Percentiles rank a stretch among this genome's conserved stretches.
Evolutionary conservation across 2,888 invertebrate genomes (phyloP).

Genomic region (Meliscaeva auricollis): DNA sequence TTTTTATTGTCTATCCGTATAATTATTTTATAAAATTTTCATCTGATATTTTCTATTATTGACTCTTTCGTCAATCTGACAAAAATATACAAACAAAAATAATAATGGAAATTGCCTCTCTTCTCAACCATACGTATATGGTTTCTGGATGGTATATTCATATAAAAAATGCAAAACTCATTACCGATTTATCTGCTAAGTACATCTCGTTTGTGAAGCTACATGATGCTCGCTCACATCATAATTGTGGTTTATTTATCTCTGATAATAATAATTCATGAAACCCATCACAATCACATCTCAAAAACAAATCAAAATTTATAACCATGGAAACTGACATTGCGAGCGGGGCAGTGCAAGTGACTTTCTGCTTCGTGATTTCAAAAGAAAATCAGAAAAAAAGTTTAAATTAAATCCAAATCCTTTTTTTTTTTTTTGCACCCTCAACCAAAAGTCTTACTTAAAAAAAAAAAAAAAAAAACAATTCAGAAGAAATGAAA

Average conservation of each 20-base stretch:
- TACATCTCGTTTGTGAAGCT: conserved; percentile 61
- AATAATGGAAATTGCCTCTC: not conserved
- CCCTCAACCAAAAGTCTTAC: not conserved
- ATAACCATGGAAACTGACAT: conserved; percentile 28
- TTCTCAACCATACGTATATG: not conserved
- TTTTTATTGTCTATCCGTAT: too few relatives aligned
- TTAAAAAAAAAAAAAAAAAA: conserved; percentile 6
- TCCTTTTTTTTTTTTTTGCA: too few relatives aligned
- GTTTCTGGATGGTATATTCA: not conserved
- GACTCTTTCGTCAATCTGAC: not conserved
- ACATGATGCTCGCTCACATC: conserved; percentile 27
- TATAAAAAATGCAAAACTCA: conserved; percentile 54
- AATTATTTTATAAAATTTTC: too few relatives aligned
- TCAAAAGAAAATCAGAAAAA: not conserved
- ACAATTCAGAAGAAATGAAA: conserved; percentile 3
- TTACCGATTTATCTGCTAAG: conserved; percentile 62
- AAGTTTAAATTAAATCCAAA: not conserved
- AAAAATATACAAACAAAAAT: not conserved
- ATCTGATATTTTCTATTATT: too few relatives aligned
- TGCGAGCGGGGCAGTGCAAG: not conserved
- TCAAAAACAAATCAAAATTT: conserved; percentile 51
- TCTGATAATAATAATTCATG: conserved; percentile 39
- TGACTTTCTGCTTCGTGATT: conserved; percentile 24
- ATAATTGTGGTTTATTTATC: conserved; percentile 35
- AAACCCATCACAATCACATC: conserved; percentile 31